These are phyloP conservation scores for Sarotherodon lohbergeri DNA, from an alignment of 2,113 vertebrate genomes.

Conservation along the genomic window DNA sequence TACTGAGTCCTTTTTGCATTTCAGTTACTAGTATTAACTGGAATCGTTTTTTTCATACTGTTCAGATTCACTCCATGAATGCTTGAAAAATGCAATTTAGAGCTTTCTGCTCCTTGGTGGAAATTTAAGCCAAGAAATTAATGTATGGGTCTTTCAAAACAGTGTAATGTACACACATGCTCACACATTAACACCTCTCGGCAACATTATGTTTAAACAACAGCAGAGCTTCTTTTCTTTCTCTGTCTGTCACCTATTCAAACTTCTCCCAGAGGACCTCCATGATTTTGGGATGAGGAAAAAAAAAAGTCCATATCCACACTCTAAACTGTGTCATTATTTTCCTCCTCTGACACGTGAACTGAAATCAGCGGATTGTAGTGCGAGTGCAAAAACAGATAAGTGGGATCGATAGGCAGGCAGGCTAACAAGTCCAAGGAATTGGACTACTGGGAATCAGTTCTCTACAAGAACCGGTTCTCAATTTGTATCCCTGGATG, in stretches of 20 bases:
- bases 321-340: neutral
- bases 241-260: neutral
- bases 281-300: neutral
- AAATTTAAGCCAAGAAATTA: neutral
- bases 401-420: accelerated
- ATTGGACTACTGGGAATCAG: neutral
- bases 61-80: neutral
- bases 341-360: neutral
- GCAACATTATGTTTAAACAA: neutral
- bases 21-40: neutral
- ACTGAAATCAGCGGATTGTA: neutral
- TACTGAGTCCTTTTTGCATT: neutral
- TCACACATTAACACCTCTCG: neutral
- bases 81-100: neutral
- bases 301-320: neutral
- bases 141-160: neutral
- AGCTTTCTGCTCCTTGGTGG: neutral
- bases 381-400: neutral
- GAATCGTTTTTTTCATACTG: neutral
- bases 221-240: neutral
- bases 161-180: neutral
- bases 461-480: neutral
- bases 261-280: neutral
- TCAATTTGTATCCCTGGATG: neutral
- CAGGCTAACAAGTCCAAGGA: neutral